A percentile compares a stretch with the other conserved stretches of the same genome.
Evolutionary conservation across 2,888 invertebrate genomes (phyloP).

Genomic region (Trissolcus brochymenae): DNA sequence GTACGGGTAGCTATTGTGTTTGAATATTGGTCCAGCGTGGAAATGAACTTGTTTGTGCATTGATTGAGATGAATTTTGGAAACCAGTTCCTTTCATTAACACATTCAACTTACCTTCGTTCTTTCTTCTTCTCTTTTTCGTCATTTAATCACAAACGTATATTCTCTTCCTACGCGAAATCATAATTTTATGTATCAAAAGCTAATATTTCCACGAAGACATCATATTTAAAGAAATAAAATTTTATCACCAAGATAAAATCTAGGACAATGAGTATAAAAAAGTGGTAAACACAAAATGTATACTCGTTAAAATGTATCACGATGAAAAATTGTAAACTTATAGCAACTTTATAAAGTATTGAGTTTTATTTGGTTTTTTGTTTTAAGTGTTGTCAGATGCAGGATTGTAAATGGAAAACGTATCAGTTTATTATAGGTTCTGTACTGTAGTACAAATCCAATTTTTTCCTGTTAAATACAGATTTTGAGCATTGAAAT

Average conservation of each 20-base stretch:
- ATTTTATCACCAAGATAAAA: neutral
- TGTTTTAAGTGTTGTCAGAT: no score
- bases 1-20: conserved; percentile 23
- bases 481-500: no score
- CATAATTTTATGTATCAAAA: conserved; percentile 15
- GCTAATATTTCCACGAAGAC: conserved; percentile 17
- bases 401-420: no score
- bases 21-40: conserved; percentile 34
- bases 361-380: no score
- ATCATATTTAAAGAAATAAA: conserved; percentile 7
- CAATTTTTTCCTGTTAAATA: no score
- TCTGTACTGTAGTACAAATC: no score
- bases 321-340: no score
- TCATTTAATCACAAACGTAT: neutral
- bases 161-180: conserved; percentile 14
- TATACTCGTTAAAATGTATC: no score
- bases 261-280: neutral
- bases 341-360: no score
- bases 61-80: conserved; percentile 13
- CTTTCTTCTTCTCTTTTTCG: neutral
- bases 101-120: conserved; percentile 18
- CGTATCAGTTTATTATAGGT: no score
- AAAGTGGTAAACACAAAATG: no score
- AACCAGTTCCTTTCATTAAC: conserved; percentile 48
- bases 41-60: conserved; percentile 34